A percentile compares a stretch with the other conserved stretches of the same genome.
Conservation (phyloP, 2,888 invertebrate species). For the Brachypalpus laphriformis region DNA sequence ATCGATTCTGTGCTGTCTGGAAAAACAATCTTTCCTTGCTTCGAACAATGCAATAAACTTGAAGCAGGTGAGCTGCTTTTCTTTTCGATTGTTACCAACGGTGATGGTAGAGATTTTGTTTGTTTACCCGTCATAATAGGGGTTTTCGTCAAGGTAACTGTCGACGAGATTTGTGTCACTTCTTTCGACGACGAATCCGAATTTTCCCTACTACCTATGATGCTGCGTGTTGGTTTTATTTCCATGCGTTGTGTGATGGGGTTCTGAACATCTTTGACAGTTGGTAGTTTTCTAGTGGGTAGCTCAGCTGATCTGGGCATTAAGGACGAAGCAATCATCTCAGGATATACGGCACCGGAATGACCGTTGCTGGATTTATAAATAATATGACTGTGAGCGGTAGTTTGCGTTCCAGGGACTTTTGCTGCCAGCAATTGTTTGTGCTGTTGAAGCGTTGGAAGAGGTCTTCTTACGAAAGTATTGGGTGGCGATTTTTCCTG, state of each 20-base stretch:
- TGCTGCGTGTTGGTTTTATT: conserved; percentile 5
- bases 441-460: conserved; percentile 22
- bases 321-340: conserved; percentile 37
- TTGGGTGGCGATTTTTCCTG: conserved; percentile 40
- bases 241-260: not conserved
- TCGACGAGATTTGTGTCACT: conserved; percentile 64
- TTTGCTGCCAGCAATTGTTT: conserved; percentile 10
- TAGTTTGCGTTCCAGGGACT: not conserved
- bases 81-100: conserved; percentile 60
- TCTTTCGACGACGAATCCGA: conserved; percentile 16
- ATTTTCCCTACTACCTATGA: not conserved
- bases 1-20: conserved; percentile 27
- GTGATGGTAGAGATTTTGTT: conserved; percentile 39
- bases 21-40: conserved; percentile 38
- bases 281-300: conserved; percentile 23
- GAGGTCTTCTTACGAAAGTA: conserved; percentile 13
- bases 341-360: not conserved
- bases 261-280: conserved; percentile 33
- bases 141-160: conserved; percentile 63
- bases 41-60: conserved; percentile 30
- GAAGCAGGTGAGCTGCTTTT: conserved; percentile 10
- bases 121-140: conserved; percentile 18
- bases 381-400: conserved; percentile 8
- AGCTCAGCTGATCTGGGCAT: conserved; percentile 1
- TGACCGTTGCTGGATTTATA: conserved; percentile 50